Conservation (phyloP, 2,113 vertebrate genomes). For the Gorsachius goisagi region DNA sequence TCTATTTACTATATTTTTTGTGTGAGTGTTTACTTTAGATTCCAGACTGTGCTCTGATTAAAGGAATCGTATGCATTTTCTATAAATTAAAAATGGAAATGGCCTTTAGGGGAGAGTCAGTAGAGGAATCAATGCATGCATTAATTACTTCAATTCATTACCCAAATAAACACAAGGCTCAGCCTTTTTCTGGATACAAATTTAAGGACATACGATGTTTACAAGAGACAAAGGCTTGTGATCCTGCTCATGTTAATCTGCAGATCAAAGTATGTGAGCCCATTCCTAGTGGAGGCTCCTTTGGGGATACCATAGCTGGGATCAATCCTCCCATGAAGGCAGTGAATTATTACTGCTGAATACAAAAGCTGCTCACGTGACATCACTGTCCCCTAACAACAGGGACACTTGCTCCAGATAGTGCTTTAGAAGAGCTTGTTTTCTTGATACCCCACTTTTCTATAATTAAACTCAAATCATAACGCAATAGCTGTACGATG, state of each 20-base stretch:
- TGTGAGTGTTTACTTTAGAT: conserved; percentile 44
- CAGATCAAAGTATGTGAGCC: conserved; percentile 84
- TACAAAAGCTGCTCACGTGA: conserved; percentile 93
- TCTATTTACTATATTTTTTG: not conserved
- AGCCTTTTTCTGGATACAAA: conserved; percentile 88
- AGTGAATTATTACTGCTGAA: conserved; percentile 92
- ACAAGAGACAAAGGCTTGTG: conserved; percentile 86
- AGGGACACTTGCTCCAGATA: conserved; percentile 72
- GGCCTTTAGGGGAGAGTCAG: conserved; percentile 88
- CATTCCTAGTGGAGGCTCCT: conserved; percentile 82
- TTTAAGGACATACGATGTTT: conserved; percentile 81
- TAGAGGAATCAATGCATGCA: conserved; percentile 91
- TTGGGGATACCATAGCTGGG: conserved; percentile 83
- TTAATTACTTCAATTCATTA: conserved; percentile 99
- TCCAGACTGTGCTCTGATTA: conserved; percentile 58
- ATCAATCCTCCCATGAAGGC: conserved; percentile 84
- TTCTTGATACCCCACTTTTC: conserved; percentile 75
- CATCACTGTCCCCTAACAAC: conserved; percentile 75
- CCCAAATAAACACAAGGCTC: conserved; percentile 92
- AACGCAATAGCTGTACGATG: conserved; percentile 68
- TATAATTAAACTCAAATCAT: conserved; percentile 74
- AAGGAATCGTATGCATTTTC: conserved; percentile 76
- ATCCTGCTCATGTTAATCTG: conserved; percentile 89
- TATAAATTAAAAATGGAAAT: conserved; percentile 96
- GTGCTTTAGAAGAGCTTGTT: conserved; percentile 77